phyloP scores from a whole-genome alignment of 2,888 invertebrate genomes.

The Mimumesa dahlbomi region DNA sequence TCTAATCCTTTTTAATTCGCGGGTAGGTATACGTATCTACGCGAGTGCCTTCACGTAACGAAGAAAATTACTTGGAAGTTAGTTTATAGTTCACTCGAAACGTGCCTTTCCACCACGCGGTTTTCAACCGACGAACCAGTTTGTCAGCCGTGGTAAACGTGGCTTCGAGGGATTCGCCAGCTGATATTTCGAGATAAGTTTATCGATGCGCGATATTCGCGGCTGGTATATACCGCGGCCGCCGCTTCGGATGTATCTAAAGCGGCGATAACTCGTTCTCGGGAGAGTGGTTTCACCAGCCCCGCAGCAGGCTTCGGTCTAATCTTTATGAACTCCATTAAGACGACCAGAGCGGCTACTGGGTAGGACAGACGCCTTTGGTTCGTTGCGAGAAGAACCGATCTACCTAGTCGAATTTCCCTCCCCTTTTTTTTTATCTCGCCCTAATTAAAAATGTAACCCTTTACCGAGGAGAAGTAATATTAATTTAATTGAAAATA shows the following conservation, averaged over 20 bases:
- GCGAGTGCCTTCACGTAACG: too few relatives aligned
- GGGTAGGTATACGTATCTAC: too few relatives aligned
- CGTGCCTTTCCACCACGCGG: slow-evolving; percentile 39
- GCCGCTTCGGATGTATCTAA: slow-evolving; percentile 61
- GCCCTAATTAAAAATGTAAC: too few relatives aligned
- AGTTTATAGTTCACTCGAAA: slow-evolving; percentile 30
- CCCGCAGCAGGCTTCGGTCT: slow-evolving; percentile 63
- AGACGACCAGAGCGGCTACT: slow-evolving; percentile 65
- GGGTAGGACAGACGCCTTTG: slow-evolving; percentile 38
- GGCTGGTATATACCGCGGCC: slow-evolving; percentile 38
- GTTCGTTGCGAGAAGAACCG: background rate
- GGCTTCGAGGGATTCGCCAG: slow-evolving; percentile 56
- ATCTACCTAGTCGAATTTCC: background rate
- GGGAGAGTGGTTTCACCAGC: slow-evolving; percentile 62
- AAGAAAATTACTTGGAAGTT: slow-evolving; percentile 8
- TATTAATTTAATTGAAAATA: too few relatives aligned
- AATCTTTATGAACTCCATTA: slow-evolving; percentile 75
- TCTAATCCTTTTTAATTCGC: too few relatives aligned
- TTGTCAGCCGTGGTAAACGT: slow-evolving; percentile 42
- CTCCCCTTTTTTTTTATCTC: background rate
- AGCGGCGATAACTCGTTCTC: slow-evolving; percentile 61
- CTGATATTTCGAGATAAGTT: slow-evolving; percentile 62
- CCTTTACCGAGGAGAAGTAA: too few relatives aligned
- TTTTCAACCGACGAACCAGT: slow-evolving; percentile 55
- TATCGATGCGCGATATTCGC: slow-evolving; percentile 62